These are phyloP conservation scores for Monomorium pharaonis DNA, from an alignment of 1,140 invertebrate species.

Conservation along the genomic window DNA sequence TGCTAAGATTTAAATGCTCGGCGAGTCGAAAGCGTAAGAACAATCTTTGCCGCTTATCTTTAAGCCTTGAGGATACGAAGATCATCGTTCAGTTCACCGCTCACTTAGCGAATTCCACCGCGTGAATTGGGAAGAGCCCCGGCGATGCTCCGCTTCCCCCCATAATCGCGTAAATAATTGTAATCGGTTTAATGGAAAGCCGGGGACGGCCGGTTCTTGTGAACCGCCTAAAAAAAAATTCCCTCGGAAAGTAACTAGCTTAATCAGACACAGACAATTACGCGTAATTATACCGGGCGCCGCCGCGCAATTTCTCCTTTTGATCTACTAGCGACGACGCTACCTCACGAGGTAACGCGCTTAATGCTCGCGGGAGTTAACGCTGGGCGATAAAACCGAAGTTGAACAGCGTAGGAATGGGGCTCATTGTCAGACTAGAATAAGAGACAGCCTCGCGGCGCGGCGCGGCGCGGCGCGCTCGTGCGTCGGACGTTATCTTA, in stretches of 20 bases:
- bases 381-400: constrained; percentile 48
- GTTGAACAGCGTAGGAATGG: constrained; percentile 35
- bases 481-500: constrained; percentile 55
- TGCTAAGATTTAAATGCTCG: background rate
- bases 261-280: constrained; percentile 66
- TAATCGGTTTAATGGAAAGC: constrained; percentile 30
- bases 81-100: background rate
- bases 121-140: background rate
- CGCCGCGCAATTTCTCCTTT: constrained; percentile 47
- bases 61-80: background rate
- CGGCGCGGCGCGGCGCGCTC: too few species aligned
- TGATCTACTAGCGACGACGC: constrained; percentile 15
- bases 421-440: constrained; percentile 4
- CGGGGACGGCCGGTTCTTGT: background rate
- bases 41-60: background rate
- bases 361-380: constrained; percentile 54
- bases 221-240: constrained; percentile 9
- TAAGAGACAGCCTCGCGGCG: constrained; percentile 17
- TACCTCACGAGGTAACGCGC: constrained; percentile 49
- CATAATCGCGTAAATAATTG: constrained; percentile 21
- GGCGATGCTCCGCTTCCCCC: background rate
- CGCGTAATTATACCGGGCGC: constrained; percentile 44
- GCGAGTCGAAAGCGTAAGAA: background rate
- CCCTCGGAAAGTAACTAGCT: constrained; percentile 40
- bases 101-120: background rate